A percentile compares a stretch with the other conserved stretches of the same genome.
Conservation (phyloP, 1,140 invertebrate species). For the Notospermus geniculatus region DNA sequence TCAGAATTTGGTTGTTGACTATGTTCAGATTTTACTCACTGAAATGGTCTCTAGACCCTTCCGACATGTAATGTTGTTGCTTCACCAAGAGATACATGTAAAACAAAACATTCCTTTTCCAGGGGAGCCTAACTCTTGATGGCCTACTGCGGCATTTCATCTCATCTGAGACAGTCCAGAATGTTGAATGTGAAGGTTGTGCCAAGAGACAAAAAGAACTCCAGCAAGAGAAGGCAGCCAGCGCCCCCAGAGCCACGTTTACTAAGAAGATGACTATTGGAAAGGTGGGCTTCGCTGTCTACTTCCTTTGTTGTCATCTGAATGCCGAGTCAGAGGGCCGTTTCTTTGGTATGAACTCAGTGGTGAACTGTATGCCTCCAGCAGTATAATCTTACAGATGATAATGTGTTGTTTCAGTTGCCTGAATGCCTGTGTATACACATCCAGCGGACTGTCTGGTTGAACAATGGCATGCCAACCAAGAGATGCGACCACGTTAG, state of each 20-base stretch:
- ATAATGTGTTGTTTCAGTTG: slow-evolving; percentile 60
- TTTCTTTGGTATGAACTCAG: background rate
- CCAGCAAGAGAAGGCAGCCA: background rate
- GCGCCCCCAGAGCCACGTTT: slow-evolving; percentile 29
- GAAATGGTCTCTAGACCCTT: too few relatives aligned
- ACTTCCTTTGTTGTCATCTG: background rate
- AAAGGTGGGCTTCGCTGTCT: slow-evolving; percentile 61
- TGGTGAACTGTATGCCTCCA: slow-evolving; percentile 13
- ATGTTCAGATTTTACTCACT: too few relatives aligned
- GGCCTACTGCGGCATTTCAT: slow-evolving; percentile 78
- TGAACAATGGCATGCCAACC: slow-evolving; percentile 67
- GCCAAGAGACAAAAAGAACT: slow-evolving; percentile 34
- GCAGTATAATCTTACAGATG: too few relatives aligned
- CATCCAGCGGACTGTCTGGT: slow-evolving; percentile 81
- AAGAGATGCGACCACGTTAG: slow-evolving; percentile 83
- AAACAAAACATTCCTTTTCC: too few relatives aligned
- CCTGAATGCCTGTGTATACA: slow-evolving; percentile 82
- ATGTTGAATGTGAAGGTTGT: slow-evolving; percentile 81
- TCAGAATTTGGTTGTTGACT: too few relatives aligned
- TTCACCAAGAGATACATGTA: too few relatives aligned
- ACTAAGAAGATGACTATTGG: slow-evolving; percentile 79
- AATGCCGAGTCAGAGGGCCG: too few relatives aligned
- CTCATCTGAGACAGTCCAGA: slow-evolving; percentile 76
- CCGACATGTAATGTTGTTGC: too few relatives aligned
- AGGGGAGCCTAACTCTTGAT: slow-evolving; percentile 61